These are phyloP conservation scores for Trachymyrmex septentrionalis DNA, from an alignment of 1,140 invertebrate genomes.

Conservation along the genomic window DNA sequence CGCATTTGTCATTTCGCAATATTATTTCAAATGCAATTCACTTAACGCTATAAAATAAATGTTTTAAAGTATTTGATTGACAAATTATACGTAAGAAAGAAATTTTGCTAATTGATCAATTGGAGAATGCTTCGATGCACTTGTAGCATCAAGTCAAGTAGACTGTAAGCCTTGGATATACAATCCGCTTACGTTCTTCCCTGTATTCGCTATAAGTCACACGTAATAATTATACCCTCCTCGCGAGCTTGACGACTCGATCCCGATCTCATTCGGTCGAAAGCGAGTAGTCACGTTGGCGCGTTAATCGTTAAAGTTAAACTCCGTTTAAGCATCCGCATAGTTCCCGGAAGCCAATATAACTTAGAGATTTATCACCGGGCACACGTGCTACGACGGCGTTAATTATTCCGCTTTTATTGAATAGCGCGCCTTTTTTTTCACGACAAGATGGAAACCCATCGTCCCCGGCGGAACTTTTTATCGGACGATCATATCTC, in stretches of 20 bases:
- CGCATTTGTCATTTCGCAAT: background rate
- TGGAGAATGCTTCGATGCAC: too few species aligned
- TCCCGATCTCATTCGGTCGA: constrained; percentile 38
- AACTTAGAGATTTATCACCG: constrained; percentile 61
- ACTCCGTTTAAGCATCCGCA: constrained; percentile 54
- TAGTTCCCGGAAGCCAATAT: constrained; percentile 59
- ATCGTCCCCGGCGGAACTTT: constrained; percentile 22
- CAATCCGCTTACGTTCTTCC: background rate
- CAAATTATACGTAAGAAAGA: too few species aligned
- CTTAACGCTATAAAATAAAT: too few species aligned
- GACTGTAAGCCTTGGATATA: too few species aligned
- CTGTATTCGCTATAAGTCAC: background rate
- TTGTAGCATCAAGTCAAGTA: too few species aligned
- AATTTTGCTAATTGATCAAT: too few species aligned
- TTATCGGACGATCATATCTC: constrained; percentile 54
- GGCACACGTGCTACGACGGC: constrained; percentile 34
- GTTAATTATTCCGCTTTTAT: constrained; percentile 65
- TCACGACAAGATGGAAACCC: constrained; percentile 16
- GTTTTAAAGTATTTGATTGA: too few species aligned
- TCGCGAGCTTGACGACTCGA: constrained; percentile 30
- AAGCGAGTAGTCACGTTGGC: constrained; percentile 53
- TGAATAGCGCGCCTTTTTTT: constrained; percentile 57
- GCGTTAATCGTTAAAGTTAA: constrained; percentile 66
- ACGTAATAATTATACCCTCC: constrained; percentile 34
- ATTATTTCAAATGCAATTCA: background rate